Evolutionary conservation across 2,113 vertebrate species (phyloP).

Genomic region (Hystrix brachyura): DNA sequence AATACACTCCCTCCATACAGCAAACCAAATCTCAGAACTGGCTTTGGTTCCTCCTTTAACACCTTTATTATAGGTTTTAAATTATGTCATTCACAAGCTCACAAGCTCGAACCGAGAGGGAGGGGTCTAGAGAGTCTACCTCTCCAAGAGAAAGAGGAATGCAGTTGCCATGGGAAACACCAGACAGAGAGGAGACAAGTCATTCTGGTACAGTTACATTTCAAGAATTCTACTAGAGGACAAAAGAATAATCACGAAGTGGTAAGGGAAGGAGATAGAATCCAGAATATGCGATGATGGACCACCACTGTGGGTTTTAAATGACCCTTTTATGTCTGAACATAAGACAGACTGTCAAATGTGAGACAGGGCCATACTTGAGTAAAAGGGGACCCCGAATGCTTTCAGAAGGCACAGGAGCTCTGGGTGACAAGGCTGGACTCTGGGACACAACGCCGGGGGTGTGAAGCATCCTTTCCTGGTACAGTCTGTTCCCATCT

Average conservation of each 20-base stretch:
- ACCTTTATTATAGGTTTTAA: constrained; percentile 58
- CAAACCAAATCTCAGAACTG: constrained; percentile 49
- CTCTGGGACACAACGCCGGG: background rate
- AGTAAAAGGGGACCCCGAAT: background rate
- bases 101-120: background rate
- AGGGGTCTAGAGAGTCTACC: background rate
- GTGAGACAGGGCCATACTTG: no score
- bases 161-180: background rate
- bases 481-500: background rate
- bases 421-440: background rate
- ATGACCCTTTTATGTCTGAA: background rate
- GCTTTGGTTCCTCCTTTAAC: constrained; percentile 52
- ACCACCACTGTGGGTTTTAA: background rate
- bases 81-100: constrained; percentile 40
- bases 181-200: background rate
- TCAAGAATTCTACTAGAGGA: background rate
- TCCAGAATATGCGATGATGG: background rate
- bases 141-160: background rate
- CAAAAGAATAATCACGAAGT: background rate
- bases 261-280: background rate
- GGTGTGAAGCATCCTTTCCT: background rate
- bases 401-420: background rate
- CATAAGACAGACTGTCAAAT: background rate
- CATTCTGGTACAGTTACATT: background rate
- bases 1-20: constrained; percentile 16